Evolutionary conservation across 1,140 invertebrate species (phyloP).

Genomic region (Zaprionus gabonicus): DNA sequence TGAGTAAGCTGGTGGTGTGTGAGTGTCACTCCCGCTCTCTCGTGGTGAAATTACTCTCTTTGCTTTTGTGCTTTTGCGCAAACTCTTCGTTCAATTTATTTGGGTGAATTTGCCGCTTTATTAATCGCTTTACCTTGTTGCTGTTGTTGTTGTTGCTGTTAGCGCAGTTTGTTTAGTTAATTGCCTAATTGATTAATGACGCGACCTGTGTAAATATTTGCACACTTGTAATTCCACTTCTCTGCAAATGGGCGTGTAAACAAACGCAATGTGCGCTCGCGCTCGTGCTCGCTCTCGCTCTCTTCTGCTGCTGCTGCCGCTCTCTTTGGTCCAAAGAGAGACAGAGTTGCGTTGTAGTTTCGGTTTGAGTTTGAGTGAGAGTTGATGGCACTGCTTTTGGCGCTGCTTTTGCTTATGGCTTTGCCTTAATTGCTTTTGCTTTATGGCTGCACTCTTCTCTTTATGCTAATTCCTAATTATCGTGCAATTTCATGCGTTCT

Average conservation of each 20-base stretch:
- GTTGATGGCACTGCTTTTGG: background rate
- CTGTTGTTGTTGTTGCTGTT: background rate
- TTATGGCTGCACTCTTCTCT: constrained; percentile 18
- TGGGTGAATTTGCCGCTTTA: constrained; percentile 30
- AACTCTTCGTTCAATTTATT: constrained; percentile 53
- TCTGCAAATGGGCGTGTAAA: constrained; percentile 72
- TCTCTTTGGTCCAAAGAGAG: constrained; percentile 26
- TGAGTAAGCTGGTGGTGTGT: background rate
- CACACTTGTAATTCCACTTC: constrained; percentile 20
- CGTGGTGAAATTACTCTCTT: constrained; percentile 32
- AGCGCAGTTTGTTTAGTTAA: constrained; percentile 29
- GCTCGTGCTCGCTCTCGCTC: constrained; percentile 72
- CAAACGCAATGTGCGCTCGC: constrained; percentile 68
- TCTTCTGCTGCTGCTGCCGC: constrained; percentile 1
- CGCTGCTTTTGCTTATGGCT: constrained; percentile 51
- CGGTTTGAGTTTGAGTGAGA: constrained; percentile 5
- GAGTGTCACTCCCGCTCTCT: background rate
- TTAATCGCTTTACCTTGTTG: constrained; percentile 5
- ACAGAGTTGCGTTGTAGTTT: constrained; percentile 23
- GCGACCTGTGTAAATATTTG: constrained; percentile 27
- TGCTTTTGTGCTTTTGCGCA: constrained; percentile 17
- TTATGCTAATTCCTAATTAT: constrained; percentile 29
- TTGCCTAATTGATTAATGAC: constrained; percentile 28
- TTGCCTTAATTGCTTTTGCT: background rate
- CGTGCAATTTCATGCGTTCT: constrained; percentile 29